These are phyloP conservation scores for Ormyrus thymus DNA, from an alignment of 2,888 invertebrate species.

Conservation along the genomic window DNA sequence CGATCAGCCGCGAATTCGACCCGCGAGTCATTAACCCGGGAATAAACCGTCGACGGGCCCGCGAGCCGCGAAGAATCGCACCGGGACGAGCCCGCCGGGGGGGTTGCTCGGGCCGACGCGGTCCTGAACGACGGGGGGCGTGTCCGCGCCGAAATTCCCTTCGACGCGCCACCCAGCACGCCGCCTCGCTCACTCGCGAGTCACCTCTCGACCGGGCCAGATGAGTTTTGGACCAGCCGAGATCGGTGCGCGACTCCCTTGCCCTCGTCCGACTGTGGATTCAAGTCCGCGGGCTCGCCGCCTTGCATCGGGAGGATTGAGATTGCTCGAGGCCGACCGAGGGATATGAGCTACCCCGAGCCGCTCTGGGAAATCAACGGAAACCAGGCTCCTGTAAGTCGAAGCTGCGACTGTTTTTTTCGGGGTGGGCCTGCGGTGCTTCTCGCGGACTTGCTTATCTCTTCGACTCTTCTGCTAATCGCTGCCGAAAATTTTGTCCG, in stretches of 20 bases:
- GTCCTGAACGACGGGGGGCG: constrained; percentile 51
- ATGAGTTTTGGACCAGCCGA: neutral
- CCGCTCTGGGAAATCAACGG: constrained; percentile 73
- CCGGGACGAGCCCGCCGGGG: neutral
- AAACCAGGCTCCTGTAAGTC: constrained; percentile 72
- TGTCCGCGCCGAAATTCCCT: constrained; percentile 23
- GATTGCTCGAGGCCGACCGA: constrained; percentile 23
- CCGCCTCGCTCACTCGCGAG: constrained; percentile 9
- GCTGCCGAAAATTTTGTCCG: neutral
- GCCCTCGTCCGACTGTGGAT: neutral
- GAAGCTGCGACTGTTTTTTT: no score
- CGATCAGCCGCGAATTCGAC: no score
- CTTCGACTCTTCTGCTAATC: no score
- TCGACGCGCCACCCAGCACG: constrained; percentile 18
- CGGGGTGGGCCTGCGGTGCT: neutral
- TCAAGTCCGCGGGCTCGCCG: neutral
- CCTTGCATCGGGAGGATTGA: neutral
- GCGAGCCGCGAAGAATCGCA: neutral
- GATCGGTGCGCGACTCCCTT: neutral
- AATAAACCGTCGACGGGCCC: constrained; percentile 5
- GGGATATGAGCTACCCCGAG: constrained; percentile 74
- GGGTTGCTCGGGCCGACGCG: constrained; percentile 11
- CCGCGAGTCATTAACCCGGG: neutral
- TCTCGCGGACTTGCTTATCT: neutral
- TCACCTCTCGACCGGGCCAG: constrained; percentile 11